Conservation (phyloP, 1,140 invertebrate species). For the Euura saliciscinereae region DNA sequence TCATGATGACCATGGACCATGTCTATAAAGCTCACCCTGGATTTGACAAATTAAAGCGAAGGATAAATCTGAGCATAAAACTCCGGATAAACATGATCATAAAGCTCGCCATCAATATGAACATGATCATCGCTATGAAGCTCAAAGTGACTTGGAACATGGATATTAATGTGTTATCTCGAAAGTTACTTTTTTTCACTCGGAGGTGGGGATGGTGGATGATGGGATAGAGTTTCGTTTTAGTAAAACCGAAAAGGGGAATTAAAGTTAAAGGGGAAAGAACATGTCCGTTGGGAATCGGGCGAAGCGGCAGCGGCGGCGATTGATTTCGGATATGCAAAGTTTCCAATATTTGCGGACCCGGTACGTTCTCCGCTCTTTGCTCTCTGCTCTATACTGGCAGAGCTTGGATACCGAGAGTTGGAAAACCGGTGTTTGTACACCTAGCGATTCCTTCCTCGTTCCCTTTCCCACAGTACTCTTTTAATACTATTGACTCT, state of each 20-base stretch:
- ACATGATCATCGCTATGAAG: no score
- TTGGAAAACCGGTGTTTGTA: background rate
- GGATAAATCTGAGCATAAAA: no score
- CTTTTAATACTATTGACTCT: conserved; percentile 1
- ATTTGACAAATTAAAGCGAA: no score
- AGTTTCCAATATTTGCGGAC: conserved; percentile 7
- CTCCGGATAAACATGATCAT: no score
- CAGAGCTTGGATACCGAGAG: no score
- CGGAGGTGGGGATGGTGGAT: background rate
- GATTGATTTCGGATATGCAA: conserved; percentile 7
- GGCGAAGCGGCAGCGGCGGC: background rate
- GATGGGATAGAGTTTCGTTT: background rate
- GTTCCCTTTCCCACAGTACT: background rate
- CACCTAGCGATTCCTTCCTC: background rate
- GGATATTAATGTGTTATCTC: no score
- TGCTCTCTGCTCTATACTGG: no score
- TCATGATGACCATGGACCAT: no score
- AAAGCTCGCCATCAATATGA: no score
- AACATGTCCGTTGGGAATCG: conserved; percentile 1
- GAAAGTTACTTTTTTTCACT: background rate
- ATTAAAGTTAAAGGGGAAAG: no score
- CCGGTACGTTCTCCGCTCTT: background rate
- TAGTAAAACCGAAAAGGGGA: background rate
- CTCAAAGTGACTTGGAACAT: no score
- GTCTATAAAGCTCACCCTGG: no score